Evolutionary conservation across 2,797 vertebrate genomes (phyloP).

Genomic region (Sebastes trivittatus): DNA sequence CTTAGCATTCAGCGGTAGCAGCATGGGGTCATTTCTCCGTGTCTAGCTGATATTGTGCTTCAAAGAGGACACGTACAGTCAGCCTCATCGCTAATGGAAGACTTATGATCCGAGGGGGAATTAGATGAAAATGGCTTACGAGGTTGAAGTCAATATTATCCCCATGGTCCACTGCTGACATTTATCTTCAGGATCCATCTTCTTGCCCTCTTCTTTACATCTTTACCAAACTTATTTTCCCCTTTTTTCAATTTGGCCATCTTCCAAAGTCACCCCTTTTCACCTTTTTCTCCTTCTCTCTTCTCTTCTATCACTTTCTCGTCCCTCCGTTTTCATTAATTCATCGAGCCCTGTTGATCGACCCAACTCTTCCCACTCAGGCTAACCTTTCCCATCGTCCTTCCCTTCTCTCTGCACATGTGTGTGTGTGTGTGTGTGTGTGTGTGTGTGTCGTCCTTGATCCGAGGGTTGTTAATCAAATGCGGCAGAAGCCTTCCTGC

Average conservation of each 20-base stretch:
- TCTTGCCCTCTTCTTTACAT: neutral
- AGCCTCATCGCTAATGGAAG: constrained; percentile 47
- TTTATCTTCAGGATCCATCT: constrained; percentile 15
- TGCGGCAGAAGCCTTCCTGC: constrained; percentile 26
- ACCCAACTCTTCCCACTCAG: neutral
- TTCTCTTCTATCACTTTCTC: neutral
- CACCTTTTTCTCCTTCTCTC: neutral
- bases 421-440: neutral
- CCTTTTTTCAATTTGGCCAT: fast-evolving
- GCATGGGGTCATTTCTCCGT: constrained; percentile 21
- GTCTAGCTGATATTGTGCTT: constrained; percentile 4
- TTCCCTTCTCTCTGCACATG: neutral
- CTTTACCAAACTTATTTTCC: neutral
- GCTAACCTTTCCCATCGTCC: neutral
- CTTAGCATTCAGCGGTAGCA: constrained; percentile 23
- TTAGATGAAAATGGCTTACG: constrained; percentile 38
- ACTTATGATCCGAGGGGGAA: constrained; percentile 26
- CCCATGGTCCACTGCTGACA: neutral
- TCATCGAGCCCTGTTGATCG: neutral
- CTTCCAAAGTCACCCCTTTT: neutral
- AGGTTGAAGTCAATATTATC: constrained; percentile 46
- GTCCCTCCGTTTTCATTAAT: neutral
- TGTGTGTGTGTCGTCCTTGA: neutral
- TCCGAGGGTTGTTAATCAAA: constrained; percentile 41
- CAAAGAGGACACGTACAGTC: constrained; percentile 12